Evolutionary conservation across 1,140 invertebrate species (phyloP).

Genomic region (Theocolax elegans): DNA sequence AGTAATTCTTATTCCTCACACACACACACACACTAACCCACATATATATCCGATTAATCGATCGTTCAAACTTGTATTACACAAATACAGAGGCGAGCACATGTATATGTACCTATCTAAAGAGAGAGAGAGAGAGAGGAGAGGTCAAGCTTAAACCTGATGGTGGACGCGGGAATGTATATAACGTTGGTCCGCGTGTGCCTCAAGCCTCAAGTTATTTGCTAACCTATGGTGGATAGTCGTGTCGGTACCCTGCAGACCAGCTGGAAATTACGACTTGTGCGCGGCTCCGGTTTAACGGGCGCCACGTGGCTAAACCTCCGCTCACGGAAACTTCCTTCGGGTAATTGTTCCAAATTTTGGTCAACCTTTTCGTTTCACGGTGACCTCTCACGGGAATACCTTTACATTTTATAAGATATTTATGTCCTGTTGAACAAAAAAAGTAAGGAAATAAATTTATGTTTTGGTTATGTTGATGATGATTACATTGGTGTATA

Average conservation of each 20-base stretch:
- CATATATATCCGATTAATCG: too few species aligned
- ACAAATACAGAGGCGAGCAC: too few species aligned
- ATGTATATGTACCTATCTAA: too few species aligned
- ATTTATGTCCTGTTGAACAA: too few species aligned
- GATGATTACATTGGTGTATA: too few species aligned
- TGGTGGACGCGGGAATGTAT: not conserved
- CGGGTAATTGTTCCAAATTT: constrained; percentile 10
- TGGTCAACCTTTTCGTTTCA: not conserved
- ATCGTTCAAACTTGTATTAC: too few species aligned
- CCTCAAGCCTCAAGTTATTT: not conserved
- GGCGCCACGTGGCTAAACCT: not conserved
- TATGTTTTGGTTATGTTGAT: too few species aligned
- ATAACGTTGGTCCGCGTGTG: too few species aligned
- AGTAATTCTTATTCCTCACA: too few species aligned
- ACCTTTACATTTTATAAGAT: too few species aligned
- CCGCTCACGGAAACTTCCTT: not conserved
- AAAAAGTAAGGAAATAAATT: too few species aligned
- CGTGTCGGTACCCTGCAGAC: not conserved
- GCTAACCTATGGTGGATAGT: not conserved
- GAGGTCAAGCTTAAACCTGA: not conserved
- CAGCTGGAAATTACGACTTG: constrained; percentile 30
- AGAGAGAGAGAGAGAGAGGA: not conserved
- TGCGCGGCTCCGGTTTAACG: constrained; percentile 11
- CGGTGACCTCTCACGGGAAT: not conserved
- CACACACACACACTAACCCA: too few species aligned